These are phyloP conservation scores for Drosophila percnosoma DNA, from an alignment of 2,888 invertebrate genomes.

Conservation along the genomic window DNA sequence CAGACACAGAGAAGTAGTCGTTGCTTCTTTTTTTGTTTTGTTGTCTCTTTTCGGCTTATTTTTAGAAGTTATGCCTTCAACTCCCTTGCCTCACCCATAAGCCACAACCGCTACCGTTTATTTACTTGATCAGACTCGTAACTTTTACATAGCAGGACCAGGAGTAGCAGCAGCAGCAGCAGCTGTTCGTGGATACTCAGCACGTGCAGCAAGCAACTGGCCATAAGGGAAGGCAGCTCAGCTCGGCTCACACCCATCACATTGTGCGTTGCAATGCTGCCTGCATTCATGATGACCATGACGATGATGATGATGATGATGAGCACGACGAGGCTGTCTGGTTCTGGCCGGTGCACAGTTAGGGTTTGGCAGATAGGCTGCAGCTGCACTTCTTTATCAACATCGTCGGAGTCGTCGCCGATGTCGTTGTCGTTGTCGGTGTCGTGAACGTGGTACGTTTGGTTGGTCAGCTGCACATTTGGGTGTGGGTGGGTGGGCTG, in stretches of 20 bases:
- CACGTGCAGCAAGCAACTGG: slow-evolving; percentile 79
- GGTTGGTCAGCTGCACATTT: slow-evolving; percentile 66
- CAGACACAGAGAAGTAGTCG: slow-evolving; percentile 56
- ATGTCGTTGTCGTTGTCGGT: slow-evolving; percentile 19
- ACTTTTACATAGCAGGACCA: slow-evolving; percentile 63
- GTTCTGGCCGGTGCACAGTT: slow-evolving; percentile 15
- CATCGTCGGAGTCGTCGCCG: slow-evolving; percentile 31
- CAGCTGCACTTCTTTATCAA: slow-evolving; percentile 63
- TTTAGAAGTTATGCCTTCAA: slow-evolving; percentile 72
- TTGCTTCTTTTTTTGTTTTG: slow-evolving; percentile 80
- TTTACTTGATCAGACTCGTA: slow-evolving; percentile 72
- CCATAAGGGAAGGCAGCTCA: slow-evolving; percentile 30
- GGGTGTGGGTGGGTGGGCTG: slow-evolving; percentile 23
- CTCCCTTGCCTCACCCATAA: slow-evolving; percentile 13
- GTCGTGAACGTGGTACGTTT: slow-evolving; percentile 57
- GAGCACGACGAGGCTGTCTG: slow-evolving; percentile 37
- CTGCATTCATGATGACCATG: slow-evolving; percentile 33
- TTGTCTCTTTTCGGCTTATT: slow-evolving; percentile 82
- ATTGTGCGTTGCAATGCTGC: slow-evolving; percentile 55
- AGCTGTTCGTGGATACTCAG: slow-evolving; percentile 76
- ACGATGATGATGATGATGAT: slow-evolving; percentile 18
- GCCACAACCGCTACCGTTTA: slow-evolving; percentile 43
- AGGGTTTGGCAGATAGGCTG: slow-evolving; percentile 26
- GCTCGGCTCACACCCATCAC: slow-evolving; percentile 27
- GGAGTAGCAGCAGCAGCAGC: slow-evolving; percentile 38